Evolutionary conservation across 2,888 invertebrate genomes (phyloP).

Genomic region (Dasysyrphus tricinctus): DNA sequence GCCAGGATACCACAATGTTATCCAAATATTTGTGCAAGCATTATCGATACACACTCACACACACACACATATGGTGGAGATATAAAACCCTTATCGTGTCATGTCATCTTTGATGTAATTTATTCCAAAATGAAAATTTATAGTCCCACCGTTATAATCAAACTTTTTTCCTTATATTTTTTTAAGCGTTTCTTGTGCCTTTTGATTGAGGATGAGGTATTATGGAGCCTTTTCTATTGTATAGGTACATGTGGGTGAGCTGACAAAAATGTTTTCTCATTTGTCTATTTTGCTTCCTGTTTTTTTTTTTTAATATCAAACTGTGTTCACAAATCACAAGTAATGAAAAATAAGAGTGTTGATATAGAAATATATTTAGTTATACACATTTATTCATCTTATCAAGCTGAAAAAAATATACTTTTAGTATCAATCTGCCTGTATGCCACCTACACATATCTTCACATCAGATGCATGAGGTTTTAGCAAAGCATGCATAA

Average conservation of each 20-base stretch:
- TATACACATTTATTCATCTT: slow-evolving; percentile 67
- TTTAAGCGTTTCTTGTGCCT: slow-evolving; percentile 28
- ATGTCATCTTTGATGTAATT: slow-evolving; percentile 75
- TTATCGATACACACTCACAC: slow-evolving; percentile 64
- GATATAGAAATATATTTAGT: slow-evolving; percentile 25
- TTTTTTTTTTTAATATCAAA: slow-evolving; percentile 34
- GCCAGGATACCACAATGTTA: slow-evolving; percentile 55
- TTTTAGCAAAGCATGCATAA: slow-evolving; percentile 32
- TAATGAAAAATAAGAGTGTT: slow-evolving; percentile 41
- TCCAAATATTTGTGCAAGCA: slow-evolving; percentile 74
- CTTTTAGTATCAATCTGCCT: background rate
- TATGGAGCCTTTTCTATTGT: slow-evolving; percentile 43
- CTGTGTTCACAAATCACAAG: slow-evolving; percentile 48
- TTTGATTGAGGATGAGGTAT: slow-evolving; percentile 5
- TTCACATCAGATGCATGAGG: background rate
- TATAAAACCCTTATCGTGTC: slow-evolving; percentile 70
- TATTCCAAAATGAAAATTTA: slow-evolving; percentile 74
- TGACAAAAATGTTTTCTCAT: slow-evolving; percentile 51
- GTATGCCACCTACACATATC: background rate
- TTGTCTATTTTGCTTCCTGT: background rate
- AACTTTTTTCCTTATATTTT: slow-evolving; percentile 1
- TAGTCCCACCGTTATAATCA: slow-evolving; percentile 62
- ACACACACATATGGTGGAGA: slow-evolving; percentile 35
- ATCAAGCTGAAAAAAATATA: background rate
- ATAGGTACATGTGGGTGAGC: slow-evolving; percentile 32